Conservation (phyloP, 2,888 invertebrate species). For the Diplolepis rosae region DNA sequence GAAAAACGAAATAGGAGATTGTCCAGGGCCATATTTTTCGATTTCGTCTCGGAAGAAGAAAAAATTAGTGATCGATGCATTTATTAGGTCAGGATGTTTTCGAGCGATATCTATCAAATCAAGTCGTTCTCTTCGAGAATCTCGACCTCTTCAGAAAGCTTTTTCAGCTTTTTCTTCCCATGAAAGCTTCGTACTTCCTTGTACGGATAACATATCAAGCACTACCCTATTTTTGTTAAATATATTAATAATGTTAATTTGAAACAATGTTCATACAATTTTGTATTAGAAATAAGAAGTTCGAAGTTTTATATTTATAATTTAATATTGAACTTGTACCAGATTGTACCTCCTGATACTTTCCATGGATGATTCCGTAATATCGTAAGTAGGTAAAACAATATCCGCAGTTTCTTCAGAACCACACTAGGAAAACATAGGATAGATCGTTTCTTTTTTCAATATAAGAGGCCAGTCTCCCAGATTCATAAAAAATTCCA, state of each 20-base stretch:
- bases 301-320: background rate
- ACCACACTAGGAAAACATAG: conserved; percentile 98
- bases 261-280: background rate
- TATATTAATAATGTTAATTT: conserved; percentile 6
- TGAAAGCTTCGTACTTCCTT: conserved; percentile 81
- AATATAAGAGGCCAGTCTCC: conserved; percentile 96
- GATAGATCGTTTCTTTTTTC: conserved; percentile 77
- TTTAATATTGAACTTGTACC: conserved; percentile 42
- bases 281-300: too few species aligned
- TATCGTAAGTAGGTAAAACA: conserved; percentile 95
- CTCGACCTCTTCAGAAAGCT: conserved; percentile 94
- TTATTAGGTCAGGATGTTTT: conserved; percentile 85
- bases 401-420: conserved; percentile 90
- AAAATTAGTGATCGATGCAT: conserved; percentile 94
- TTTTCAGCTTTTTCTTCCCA: conserved; percentile 86
- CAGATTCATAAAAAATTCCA: conserved; percentile 93
- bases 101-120: conserved; percentile 87
- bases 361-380: conserved; percentile 93
- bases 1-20: conserved; percentile 79
- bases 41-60: conserved; percentile 93
- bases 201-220: conserved; percentile 92
- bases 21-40: conserved; percentile 89
- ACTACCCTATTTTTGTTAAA: conserved; percentile 81
- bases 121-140: conserved; percentile 89
- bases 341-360: conserved; percentile 97